phyloP scores from a whole-genome alignment of 2,888 invertebrate genomes.

The Leptinotarsa haldemani region DNA sequence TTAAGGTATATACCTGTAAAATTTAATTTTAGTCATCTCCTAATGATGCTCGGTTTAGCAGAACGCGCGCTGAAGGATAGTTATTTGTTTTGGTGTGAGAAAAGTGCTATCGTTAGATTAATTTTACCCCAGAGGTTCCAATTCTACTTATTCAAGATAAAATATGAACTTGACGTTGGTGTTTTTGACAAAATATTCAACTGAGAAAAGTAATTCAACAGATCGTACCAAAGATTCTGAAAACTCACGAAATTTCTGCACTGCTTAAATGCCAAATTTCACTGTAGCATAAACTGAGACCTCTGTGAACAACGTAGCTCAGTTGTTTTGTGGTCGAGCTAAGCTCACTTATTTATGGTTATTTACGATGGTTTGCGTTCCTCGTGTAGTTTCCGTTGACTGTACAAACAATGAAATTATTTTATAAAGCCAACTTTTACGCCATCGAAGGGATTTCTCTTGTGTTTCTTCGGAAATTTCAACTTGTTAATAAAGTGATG shows the following conservation, averaged over 20 bases:
- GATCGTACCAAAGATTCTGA: too few relatives aligned
- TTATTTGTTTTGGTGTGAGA: too few relatives aligned
- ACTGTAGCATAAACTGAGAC: neutral
- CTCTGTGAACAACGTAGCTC: slow-evolving; percentile 48
- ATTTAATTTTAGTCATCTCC: too few relatives aligned
- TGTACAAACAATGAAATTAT: slow-evolving; percentile 53
- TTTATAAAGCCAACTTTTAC: slow-evolving; percentile 40
- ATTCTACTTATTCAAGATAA: too few relatives aligned
- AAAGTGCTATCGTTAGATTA: too few relatives aligned
- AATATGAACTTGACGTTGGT: too few relatives aligned
- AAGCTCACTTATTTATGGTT: slow-evolving; percentile 53
- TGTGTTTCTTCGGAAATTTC: slow-evolving; percentile 26
- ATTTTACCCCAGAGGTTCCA: too few relatives aligned
- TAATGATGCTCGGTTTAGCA: too few relatives aligned
- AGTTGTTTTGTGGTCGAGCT: slow-evolving; percentile 53
- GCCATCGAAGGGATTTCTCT: slow-evolving; percentile 43
- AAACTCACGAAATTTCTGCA: neutral
- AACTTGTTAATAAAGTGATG: slow-evolving; percentile 25
- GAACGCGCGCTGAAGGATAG: too few relatives aligned
- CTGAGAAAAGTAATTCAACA: too few relatives aligned
- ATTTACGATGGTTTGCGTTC: slow-evolving; percentile 55
- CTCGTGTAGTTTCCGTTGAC: slow-evolving; percentile 54
- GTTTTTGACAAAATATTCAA: too few relatives aligned
- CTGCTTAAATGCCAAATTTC: neutral
- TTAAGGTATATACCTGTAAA: too few relatives aligned